Evolutionary conservation across 2,113 vertebrate species (phyloP), one percentile per base, ranked within the genome.

Genomic region (Marmota monax): DNA sequence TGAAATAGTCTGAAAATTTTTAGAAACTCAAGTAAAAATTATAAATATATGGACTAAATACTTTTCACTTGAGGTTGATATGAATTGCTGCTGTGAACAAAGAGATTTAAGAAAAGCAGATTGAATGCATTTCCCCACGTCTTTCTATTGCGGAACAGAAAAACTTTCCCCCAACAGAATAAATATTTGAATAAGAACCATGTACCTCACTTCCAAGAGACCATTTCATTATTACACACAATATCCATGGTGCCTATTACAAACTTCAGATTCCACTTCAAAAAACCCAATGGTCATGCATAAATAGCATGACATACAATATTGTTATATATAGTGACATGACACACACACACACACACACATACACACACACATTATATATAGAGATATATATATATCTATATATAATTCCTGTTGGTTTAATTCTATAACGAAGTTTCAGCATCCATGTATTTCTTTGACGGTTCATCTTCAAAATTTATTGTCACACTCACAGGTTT

Each of bases 381-480:
- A 42, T 92, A 61, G 63, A 32, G 92, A 34, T 74, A 61, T 92
- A 56, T 92, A 63, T 96, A 94, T 96, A 97, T 84, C 97, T 95
- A 96, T 86, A 96, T 92, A 85, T 88, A 96, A 87, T 96, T 98
- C 84, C 72, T 97, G 96, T 98, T 97, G 95, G 89, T 96, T 98
- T 95, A 96, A 63, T 80, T 98, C 99, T 99, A 99, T 97, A 99
- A 98, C 93, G 99, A 99, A 78, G 99, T 99, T 98, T 99, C 99
- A 1, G 99, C 98, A 90, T 99, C 98, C 97, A 99, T 98, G 0
- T 98, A 98, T 97, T 98, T 99, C 97, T 97, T 97, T 98, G 98
- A 98, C 67, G 98, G 97, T 56, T 98, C 61, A n/a, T 99, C 99
- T 95, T 99, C 99, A 95, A 99, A 90, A 94, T 99, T 99, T 83